Evolutionary conservation across 2,888 invertebrate species (phyloP), one percentile per base, ranked within the genome.

Genomic region (Steinernema hermaphroditum): DNA sequence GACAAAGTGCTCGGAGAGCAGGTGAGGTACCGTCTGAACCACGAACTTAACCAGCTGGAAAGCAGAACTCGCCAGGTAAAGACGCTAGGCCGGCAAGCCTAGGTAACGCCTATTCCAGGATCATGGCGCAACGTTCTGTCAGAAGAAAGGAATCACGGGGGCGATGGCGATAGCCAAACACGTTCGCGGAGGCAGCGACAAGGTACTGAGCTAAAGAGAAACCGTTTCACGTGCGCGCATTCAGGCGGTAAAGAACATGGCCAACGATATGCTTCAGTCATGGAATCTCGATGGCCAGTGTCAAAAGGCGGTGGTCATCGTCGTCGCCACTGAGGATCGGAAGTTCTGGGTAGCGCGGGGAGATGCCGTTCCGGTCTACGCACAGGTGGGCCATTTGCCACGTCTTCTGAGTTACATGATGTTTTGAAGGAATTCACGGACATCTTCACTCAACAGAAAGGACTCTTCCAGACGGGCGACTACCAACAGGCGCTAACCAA

Each of bases 281-380:
- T 85, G 85, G 85, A 80, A 77, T 4, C 76, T 85, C 29, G 85
- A 85, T 72, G 69, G 77, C 9, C 85, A 85, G 69, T 85, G 85
- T 73, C 75, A 81, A 74, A 85, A 85, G 73, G 76, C 80, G 0
- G 73, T 83, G 12, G 76, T 80, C 22, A 81, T 80, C 71, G 77
- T 81, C 24, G 77, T 82, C n/a, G 79, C 84, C 2, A 78, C 79
- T 0, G 85, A 85, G 49, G 85, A 85, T 41, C 76, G 75, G 54
- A 82, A 81, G 72, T 85, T 85, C 75, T 85, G 85, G 85, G 82
- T 83, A 16, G 82, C 83, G 14, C 73, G 85, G 19, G 83, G 81
- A 68, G 78, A 80, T 41, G 78, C 78, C 70, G 83, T 80, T 27
- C 85, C 85, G 0, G 81, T 85, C 16, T 83, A 84, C 72, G 71